Conservation (phyloP, 2,113 vertebrate genomes). For the Dicrurus megarhynchus region DNA sequence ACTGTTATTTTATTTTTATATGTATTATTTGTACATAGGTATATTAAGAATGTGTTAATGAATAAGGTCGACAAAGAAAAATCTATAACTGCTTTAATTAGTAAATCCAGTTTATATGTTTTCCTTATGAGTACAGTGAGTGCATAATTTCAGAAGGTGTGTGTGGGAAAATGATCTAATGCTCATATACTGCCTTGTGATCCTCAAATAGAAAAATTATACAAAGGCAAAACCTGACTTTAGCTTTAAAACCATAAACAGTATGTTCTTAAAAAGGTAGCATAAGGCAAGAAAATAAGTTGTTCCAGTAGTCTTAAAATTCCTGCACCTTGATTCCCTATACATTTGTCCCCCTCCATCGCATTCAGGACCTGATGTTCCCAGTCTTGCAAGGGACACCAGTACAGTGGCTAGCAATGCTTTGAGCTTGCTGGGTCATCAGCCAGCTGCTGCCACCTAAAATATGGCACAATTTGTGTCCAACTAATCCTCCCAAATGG, state of each 20-base stretch:
- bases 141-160: background rate
- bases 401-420: background rate
- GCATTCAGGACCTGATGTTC: background rate
- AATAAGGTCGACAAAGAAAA: background rate
- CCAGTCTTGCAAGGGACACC: background rate
- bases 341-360: background rate
- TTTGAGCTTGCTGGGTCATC: background rate
- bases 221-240: background rate
- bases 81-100: background rate
- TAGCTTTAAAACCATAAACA: background rate
- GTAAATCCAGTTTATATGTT: background rate
- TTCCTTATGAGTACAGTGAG: background rate
- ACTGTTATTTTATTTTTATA: background rate
- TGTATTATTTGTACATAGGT: background rate
- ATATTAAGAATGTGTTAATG: background rate
- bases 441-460: background rate
- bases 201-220: background rate
- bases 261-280: background rate
- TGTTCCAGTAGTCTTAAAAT: background rate
- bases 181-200: background rate
- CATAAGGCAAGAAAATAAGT: background rate
- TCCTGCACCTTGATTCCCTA: background rate
- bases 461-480: background rate
- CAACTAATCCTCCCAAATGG: background rate
- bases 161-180: background rate